Evolutionary conservation across 2,113 vertebrate species (phyloP), one percentile per base, ranked within the genome.

Genomic region (Phainopepla nitens): DNA sequence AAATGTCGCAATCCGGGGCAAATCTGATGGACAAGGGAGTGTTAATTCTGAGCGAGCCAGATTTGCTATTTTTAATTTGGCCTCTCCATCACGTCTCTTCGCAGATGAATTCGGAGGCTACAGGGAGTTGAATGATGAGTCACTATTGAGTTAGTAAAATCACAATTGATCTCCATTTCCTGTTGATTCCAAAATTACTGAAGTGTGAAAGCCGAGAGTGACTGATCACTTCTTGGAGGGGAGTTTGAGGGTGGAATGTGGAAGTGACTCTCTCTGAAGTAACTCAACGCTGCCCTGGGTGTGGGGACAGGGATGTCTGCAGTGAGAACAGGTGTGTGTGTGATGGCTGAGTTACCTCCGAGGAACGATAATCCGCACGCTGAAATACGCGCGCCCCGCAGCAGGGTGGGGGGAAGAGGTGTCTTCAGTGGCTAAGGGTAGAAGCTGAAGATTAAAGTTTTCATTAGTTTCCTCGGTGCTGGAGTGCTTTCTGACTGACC

Each of bases 131-230:
- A 81, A 39, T 87, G 96, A 96, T 97, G 97, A 98, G 94, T 98
- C 97, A 97, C 82, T 95, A 79, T 87, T 66, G 58, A 89, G 94
- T 95, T 68, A 60, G 96, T 94, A 95, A 97, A 96, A 97, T 96
- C 87, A 94, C 58, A 93, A 97, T 98, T 33, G 97, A 97, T 98
- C 96, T 81, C 93, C 77, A 11, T 90, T 96, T 97, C 93, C 95
- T 82, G 96, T 96, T 96, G 96, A 97, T 98, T 97, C 97, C 82
- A 71, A 39, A 94, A 96, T 94, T 96, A 85, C 91, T 92, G 83
- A 72, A 95, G 89, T 96, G 89, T 95, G 96, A 97, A 98, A 96
- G 90, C 44, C 0, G 90, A 93, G 90, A 89, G 87, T 35, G 82
- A 81, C 95, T 89, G 82, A 87, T 94, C 95, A 50, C 78, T 93